These are phyloP conservation scores for Poeciliopsis retropinna DNA, from an alignment of 2,113 vertebrate species.

Conservation along the genomic window DNA sequence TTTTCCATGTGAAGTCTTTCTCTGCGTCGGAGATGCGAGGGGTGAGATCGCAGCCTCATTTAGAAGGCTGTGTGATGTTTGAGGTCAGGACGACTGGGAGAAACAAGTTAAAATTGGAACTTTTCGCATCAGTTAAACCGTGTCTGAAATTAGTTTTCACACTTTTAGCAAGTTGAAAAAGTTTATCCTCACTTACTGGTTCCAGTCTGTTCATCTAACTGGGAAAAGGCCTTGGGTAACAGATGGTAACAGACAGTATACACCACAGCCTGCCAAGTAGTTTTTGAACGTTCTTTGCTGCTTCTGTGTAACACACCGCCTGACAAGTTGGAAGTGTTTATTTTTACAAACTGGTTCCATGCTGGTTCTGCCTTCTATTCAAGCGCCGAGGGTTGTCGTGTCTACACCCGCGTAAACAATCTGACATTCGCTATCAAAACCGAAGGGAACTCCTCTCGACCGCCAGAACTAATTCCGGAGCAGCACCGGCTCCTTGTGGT, in stretches of 20 bases:
- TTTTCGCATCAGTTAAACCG: neutral
- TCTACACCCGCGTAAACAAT: neutral
- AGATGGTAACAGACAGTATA: neutral
- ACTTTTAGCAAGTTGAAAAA: neutral
- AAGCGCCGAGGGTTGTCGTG: neutral
- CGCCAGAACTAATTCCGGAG: neutral
- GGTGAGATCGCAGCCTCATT: neutral
- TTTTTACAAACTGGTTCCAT: neutral
- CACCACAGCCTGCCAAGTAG: neutral
- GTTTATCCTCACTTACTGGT: neutral
- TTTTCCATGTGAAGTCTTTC: neutral
- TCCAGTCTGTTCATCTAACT: neutral
- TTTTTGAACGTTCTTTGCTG: neutral
- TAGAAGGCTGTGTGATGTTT: too few relatives aligned
- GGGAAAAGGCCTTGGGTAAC: neutral
- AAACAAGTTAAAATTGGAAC: neutral
- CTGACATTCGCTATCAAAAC: neutral
- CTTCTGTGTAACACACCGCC: neutral
- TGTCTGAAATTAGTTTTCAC: neutral
- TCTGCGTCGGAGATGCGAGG: too few relatives aligned
- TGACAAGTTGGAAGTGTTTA: neutral
- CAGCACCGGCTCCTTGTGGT: neutral
- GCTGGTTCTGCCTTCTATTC: neutral
- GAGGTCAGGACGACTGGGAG: neutral
- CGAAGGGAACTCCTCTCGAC: neutral